Evolutionary conservation across 1,140 invertebrate genomes (phyloP).

Genomic region (Cyclargus thomasi): DNA sequence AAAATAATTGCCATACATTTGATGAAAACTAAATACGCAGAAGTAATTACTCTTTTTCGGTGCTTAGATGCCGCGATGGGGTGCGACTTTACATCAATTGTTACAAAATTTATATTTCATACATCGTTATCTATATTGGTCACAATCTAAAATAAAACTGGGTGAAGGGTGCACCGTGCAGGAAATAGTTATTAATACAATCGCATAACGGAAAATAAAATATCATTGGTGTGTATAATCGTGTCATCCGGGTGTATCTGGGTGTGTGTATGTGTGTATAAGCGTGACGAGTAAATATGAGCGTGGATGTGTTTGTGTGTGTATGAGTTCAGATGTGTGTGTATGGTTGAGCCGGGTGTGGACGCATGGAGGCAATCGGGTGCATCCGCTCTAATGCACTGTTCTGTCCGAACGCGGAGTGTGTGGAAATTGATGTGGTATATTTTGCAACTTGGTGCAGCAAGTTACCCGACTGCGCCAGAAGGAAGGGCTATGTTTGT

Average conservation of each 20-base stretch:
- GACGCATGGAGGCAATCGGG: constrained; percentile 36
- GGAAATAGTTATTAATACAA: not conserved
- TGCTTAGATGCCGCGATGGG: no score
- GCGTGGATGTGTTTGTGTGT: constrained; percentile 29
- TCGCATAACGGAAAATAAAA: constrained; percentile 38
- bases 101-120: not conserved
- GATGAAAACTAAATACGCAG: no score
- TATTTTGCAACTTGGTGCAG: no score
- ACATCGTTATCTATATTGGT: not conserved
- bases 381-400: constrained; percentile 31
- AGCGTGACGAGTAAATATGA: constrained; percentile 22
- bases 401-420: constrained; percentile 4
- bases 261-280: constrained; percentile 26
- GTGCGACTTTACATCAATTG: not conserved
- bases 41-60: no score
- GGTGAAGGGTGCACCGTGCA: not conserved
- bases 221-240: constrained; percentile 45
- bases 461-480: no score
- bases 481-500: no score
- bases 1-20: no score
- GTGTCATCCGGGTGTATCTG: constrained; percentile 41
- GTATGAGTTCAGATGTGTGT: constrained; percentile 18
- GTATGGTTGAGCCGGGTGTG: constrained; percentile 24
- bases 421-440: constrained; percentile 16
- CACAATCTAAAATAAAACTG: not conserved